phyloP scores from a whole-genome alignment of 2,797 vertebrate species.

The Otolemur crassicaudatus region DNA sequence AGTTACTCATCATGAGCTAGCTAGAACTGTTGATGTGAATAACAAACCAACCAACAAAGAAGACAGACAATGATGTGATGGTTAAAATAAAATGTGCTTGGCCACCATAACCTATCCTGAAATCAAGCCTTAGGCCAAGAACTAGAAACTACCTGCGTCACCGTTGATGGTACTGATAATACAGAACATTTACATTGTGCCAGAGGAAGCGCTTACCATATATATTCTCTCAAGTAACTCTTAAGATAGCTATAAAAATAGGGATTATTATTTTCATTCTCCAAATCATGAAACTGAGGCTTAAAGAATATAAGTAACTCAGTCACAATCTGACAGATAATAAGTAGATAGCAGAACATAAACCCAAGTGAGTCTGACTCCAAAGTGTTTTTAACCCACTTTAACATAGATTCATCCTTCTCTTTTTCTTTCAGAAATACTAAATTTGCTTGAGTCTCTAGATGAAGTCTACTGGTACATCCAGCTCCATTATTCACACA shows the following conservation, averaged over 20 bases:
- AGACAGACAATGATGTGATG: not conserved
- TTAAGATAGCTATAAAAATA: slow-evolving; percentile 46
- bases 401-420: slow-evolving; percentile 1
- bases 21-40: not conserved
- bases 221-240: slow-evolving; percentile 43
- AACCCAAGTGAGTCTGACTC: slow-evolving; percentile 45
- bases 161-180: not conserved
- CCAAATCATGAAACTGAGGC: slow-evolving; percentile 56
- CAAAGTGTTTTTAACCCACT: slow-evolving; percentile 37
- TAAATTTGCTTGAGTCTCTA: slow-evolving; percentile 33
- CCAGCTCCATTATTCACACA: not conserved
- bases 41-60: not conserved
- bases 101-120: slow-evolving; percentile 35
- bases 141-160: not conserved
- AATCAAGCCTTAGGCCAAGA: slow-evolving; percentile 28
- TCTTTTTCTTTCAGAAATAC: slow-evolving; percentile 38
- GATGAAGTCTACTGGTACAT: slow-evolving; percentile 27
- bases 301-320: slow-evolving; percentile 43
- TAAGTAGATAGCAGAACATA: slow-evolving; percentile 4
- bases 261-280: slow-evolving; percentile 32
- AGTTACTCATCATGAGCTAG: not conserved
- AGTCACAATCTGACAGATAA: slow-evolving; percentile 25
- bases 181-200: not conserved
- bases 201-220: slow-evolving; percentile 4
- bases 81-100: slow-evolving; percentile 14